Percentiles rank a stretch among this genome's conserved stretches.
These are phyloP conservation scores for Helleia helle DNA, from an alignment of 2,888 invertebrate genomes.

Conservation along the genomic window DNA sequence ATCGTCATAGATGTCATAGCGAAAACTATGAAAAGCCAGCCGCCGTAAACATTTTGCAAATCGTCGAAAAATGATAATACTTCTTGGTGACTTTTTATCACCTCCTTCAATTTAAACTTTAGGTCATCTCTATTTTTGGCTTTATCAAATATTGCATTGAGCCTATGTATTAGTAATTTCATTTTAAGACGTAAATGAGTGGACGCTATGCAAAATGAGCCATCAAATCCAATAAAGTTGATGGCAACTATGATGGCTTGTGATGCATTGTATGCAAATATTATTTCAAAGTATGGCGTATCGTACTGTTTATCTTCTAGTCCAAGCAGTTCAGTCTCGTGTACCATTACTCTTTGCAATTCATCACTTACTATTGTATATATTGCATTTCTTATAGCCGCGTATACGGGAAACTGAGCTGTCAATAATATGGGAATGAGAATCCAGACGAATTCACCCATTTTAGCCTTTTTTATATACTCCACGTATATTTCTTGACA, in stretches of 20 bases:
- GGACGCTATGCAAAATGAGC: constrained; percentile 48
- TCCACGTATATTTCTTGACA: constrained; percentile 37
- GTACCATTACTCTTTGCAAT: constrained; percentile 38
- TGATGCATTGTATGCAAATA: constrained; percentile 39
- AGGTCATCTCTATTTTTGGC: constrained; percentile 29
- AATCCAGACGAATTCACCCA: constrained; percentile 39
- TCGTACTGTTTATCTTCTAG: constrained; percentile 43
- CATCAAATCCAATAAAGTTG: constrained; percentile 45
- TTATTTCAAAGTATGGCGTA: constrained; percentile 42
- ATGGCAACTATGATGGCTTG: constrained; percentile 36
- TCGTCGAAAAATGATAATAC: constrained; percentile 35
- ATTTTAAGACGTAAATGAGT: constrained; percentile 45
- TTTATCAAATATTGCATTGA: constrained; percentile 33
- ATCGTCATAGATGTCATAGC: constrained; percentile 38
- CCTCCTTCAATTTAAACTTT: constrained; percentile 29
- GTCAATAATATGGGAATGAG: constrained; percentile 36
- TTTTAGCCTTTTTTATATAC: constrained; percentile 34
- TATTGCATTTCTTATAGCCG: constrained; percentile 34
- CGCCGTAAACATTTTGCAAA: constrained; percentile 41
- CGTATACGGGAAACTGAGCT: constrained; percentile 41
- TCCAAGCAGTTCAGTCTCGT: constrained; percentile 43
- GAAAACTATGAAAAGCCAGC: constrained; percentile 45
- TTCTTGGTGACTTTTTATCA: constrained; percentile 42
- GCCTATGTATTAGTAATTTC: constrained; percentile 37
- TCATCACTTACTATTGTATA: constrained; percentile 36